Base-by-base conservation (phyloP, 2,888 invertebrate species). In the Odontocerum albicorne region DNA sequence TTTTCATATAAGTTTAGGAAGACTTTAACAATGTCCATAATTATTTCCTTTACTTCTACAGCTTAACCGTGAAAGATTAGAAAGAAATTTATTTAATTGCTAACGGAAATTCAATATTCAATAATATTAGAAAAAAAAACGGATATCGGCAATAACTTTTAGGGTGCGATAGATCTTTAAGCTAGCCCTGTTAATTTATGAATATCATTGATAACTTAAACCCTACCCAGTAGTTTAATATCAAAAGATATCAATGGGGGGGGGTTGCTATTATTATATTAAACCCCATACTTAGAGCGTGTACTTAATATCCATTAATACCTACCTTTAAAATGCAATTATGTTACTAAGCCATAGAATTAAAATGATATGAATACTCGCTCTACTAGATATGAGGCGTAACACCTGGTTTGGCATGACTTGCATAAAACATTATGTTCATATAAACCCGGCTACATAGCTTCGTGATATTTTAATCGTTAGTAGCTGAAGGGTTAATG, bases 251-350 rank as follows among this genome's bases (percentile, higher is more conserved):
- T 27, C 20, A 36, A 47, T 22, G 13, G 35, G 47, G 47, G 35
- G 15, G 20, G 15, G 31, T 8, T 36, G 33, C 35, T 35, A n/a
- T n/a, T 47, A 16, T 47, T 47, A 33, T 45, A 45, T 38, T 45
- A 22, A 52, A 52, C 52, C 52, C 20, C 32, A 52, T 52, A 44
- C 52, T 45, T 50, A 43, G 13, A 47, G 33, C 35, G 15, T 19
- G 31, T 36, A 47, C 47, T 47, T 47, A 47, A n/a, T 47, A 27
- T 10, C 45, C 22, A 31, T 52, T 52, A 52, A 36, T 44, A 31
- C 44, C 38, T 52, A 38, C 45, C 45, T 45, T 38, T 35, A 52
- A 45, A 52, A 52, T 35, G 52, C 45, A 52, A 52, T 52, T 52
- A 35, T 35, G 7, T 36, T 36, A 47, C 32, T 31, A 44, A 43